These are phyloP conservation scores for Melanotaenia parkinsoni DNA, from an alignment of 2,797 vertebrate species.

Conservation along the genomic window DNA sequence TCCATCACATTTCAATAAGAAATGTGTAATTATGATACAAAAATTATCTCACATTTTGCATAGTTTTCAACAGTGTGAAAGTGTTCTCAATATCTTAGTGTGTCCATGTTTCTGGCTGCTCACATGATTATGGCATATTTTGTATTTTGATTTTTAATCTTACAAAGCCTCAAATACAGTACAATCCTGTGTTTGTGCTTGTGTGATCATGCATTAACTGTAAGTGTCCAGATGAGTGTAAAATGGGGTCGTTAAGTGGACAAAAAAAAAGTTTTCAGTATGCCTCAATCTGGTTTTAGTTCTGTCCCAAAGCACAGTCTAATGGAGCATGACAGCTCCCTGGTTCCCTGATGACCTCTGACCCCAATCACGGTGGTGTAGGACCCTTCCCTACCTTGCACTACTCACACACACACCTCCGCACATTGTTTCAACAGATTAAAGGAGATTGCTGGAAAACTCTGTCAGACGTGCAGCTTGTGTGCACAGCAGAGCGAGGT, in stretches of 20 bases:
- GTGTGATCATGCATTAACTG: slow-evolving; percentile 50
- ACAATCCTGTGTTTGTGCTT: neutral
- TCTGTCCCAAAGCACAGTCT: slow-evolving; percentile 69
- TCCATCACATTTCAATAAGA: no score
- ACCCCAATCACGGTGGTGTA: slow-evolving; percentile 79
- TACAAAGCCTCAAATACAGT: neutral
- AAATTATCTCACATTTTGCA: neutral
- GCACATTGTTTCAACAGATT: slow-evolving; percentile 78
- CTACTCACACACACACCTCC: slow-evolving; percentile 64
- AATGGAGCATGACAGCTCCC: slow-evolving; percentile 84
- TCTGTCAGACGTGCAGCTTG: slow-evolving; percentile 73
- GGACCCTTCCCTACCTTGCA: slow-evolving; percentile 63
- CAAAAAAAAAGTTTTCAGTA: slow-evolving; percentile 46
- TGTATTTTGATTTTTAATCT: neutral
- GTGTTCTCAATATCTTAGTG: neutral
- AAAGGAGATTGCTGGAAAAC: slow-evolving; percentile 72
- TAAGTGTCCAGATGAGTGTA: slow-evolving; percentile 64
- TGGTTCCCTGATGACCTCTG: slow-evolving; percentile 73
- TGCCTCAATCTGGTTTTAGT: slow-evolving; percentile 61
- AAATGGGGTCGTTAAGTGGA: slow-evolving; percentile 56
- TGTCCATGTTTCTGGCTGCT: neutral
- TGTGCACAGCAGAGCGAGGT: slow-evolving; percentile 64
- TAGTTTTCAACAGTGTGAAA: neutral
- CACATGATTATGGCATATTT: neutral
- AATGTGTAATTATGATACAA: neutral